Percentiles rank a stretch among this genome's conserved stretches.
phyloP scores from a whole-genome alignment of 2,888 invertebrate species.

The Synergus itoensis region DNA sequence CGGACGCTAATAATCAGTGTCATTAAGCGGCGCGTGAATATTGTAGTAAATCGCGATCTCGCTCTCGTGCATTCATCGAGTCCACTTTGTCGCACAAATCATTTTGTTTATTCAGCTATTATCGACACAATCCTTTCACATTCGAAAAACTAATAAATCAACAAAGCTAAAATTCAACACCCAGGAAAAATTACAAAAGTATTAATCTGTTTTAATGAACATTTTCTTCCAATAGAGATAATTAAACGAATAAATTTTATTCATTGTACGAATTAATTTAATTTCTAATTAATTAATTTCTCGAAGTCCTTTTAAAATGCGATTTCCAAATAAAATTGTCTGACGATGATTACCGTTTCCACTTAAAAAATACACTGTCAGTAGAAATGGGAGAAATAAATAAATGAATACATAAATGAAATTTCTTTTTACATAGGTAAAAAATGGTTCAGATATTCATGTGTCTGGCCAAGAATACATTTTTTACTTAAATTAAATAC shows the following conservation, averaged over 20 bases:
- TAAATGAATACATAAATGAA: too few species aligned
- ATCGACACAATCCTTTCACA: constrained; percentile 22
- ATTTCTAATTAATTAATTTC: too few species aligned
- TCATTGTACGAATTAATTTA: too few species aligned
- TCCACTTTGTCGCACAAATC: constrained; percentile 13
- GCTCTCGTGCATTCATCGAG: constrained; percentile 17
- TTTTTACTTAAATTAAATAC: too few species aligned
- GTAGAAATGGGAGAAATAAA: too few species aligned
- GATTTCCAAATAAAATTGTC: too few species aligned
- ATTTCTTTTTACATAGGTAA: too few species aligned
- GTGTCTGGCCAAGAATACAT: too few species aligned
- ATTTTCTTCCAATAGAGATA: neutral
- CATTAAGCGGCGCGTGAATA: constrained; percentile 47
- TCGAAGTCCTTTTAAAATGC: too few species aligned
- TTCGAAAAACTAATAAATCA: constrained; percentile 12
- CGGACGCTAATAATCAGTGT: constrained; percentile 52
- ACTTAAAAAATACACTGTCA: too few species aligned
- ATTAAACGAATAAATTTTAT: neutral
- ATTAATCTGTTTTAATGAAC: neutral
- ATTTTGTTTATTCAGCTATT: constrained; percentile 13
- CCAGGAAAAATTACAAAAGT: neutral
- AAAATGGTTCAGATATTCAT: too few species aligned
- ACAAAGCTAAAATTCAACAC: neutral
- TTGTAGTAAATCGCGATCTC: constrained; percentile 27
- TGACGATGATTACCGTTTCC: too few species aligned